These are phyloP conservation scores for Melangyna quadrimaculata DNA, from an alignment of 2,888 invertebrate genomes.

Conservation along the genomic window DNA sequence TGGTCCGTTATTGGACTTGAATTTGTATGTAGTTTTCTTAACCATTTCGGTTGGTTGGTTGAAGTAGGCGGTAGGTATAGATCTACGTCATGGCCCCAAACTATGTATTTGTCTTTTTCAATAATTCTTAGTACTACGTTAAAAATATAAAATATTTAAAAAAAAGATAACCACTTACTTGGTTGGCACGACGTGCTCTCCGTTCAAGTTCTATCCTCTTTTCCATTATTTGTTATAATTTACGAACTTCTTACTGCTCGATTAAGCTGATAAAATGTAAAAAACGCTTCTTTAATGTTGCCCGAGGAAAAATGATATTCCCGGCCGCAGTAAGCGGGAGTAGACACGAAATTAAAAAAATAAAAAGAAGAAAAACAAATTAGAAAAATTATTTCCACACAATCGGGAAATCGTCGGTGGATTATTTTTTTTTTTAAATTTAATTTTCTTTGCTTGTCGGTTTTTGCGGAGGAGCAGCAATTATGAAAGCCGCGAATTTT, in stretches of 20 bases:
- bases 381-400: constrained; percentile 28
- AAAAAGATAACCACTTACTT: constrained; percentile 85
- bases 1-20: constrained; percentile 23
- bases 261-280: constrained; percentile 56
- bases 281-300: constrained; percentile 28
- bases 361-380: constrained; percentile 27
- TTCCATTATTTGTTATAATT: constrained; percentile 87
- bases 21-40: constrained; percentile 14
- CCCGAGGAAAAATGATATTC: constrained; percentile 16
- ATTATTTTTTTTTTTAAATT: constrained; percentile 6
- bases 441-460: constrained; percentile 54
- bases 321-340: constrained; percentile 20
- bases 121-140: background rate
- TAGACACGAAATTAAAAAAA: constrained; percentile 46
- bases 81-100: constrained; percentile 7
- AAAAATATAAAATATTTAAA: constrained; percentile 7
- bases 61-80: constrained; percentile 21
- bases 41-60: constrained; percentile 6
- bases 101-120: background rate
- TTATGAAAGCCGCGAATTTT: constrained; percentile 71
- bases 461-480: constrained; percentile 63
- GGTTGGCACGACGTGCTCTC: constrained; percentile 93
- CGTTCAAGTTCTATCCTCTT: constrained; percentile 97
- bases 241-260: constrained; percentile 38
- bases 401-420: constrained; percentile 36